Base-by-base conservation (phyloP, 2,113 vertebrate species). In the Lepisosteus osseus region DNA sequence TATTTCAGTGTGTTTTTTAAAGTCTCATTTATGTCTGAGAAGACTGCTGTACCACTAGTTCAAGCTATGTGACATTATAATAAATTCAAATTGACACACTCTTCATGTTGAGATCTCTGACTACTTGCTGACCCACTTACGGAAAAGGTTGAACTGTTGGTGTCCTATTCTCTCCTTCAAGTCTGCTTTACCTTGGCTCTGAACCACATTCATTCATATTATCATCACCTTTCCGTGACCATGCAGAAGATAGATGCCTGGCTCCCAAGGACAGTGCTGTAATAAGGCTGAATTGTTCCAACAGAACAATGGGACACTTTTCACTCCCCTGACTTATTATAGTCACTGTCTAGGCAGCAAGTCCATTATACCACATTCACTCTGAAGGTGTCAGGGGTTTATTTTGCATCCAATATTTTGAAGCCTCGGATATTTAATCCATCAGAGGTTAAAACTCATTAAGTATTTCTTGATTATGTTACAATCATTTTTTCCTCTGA, bases 151-250 rank as follows among this genome's bases (percentile, higher is more conserved):
- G 57, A 13, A 59, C 13, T 59, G 57, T 59, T 59, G 14, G 9
- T 13, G 57, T 11, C 57, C 57, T 6, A 15, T 59, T 51, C 47
- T 51, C 47, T 51, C 47, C 47, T 5, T 5, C 9, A 9, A 51
- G 47, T 5, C 47, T 69, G 71, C 72, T 41, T 88, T 80, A 85
- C 88, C 89, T 89, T 89, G 88, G 80, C 79, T 74, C 78, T 76
- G 79, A 80, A 72, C 77, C 7, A 65, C 76, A 66, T 67, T 83
- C 86, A 90, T 90, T 79, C 82, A 87, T 87, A 86, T 87, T 84
- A 79, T 78, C 88, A 80, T 89, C 86, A 88, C 87, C 84, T 87
- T 86, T 81, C 83, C 84, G 84, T 81, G 82, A 79, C 79, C 71
- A 74, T 86, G 83, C 78, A 84, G 69, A 74, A 85, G 86, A 92